phyloP scores from a whole-genome alignment of 2,888 invertebrate species.

The Acanthosepion pharaonis region DNA sequence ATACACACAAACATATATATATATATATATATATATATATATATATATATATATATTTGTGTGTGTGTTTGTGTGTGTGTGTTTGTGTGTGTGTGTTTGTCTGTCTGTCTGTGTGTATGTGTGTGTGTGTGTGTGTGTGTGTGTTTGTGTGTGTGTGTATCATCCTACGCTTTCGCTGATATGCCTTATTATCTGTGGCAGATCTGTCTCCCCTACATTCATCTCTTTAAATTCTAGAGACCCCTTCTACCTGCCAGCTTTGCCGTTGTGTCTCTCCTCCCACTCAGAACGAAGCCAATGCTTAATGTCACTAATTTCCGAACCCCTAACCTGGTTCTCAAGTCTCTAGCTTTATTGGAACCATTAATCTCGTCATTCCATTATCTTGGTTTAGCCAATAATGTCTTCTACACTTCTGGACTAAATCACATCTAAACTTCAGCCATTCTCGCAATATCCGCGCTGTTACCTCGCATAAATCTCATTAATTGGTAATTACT shows the following conservation, averaged over 20 bases:
- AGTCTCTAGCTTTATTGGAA: not conserved
- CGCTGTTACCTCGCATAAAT: not conserved
- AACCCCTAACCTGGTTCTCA: not conserved
- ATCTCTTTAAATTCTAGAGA: not conserved
- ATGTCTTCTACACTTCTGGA: not conserved
- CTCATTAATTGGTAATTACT: not conserved
- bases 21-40: not conserved
- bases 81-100: too few relatives aligned
- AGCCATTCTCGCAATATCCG: not conserved
- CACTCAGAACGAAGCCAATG: not conserved
- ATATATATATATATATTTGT: too few relatives aligned
- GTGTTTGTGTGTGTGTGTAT: too few relatives aligned
- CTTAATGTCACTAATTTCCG: not conserved
- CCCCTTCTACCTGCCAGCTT: not conserved
- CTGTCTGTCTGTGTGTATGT: too few relatives aligned
- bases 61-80: too few relatives aligned
- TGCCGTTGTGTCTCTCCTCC: not conserved
- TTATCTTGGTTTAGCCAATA: not conserved
- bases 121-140: too few relatives aligned
- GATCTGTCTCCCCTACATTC: not conserved
- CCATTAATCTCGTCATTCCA: not conserved
- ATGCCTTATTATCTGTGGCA: too few relatives aligned
- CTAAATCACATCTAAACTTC: not conserved
- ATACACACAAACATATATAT: not conserved
- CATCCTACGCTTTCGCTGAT: too few relatives aligned